These are phyloP conservation scores for Cantharis nigra DNA, from an alignment of 2,888 invertebrate species.

Conservation along the genomic window DNA sequence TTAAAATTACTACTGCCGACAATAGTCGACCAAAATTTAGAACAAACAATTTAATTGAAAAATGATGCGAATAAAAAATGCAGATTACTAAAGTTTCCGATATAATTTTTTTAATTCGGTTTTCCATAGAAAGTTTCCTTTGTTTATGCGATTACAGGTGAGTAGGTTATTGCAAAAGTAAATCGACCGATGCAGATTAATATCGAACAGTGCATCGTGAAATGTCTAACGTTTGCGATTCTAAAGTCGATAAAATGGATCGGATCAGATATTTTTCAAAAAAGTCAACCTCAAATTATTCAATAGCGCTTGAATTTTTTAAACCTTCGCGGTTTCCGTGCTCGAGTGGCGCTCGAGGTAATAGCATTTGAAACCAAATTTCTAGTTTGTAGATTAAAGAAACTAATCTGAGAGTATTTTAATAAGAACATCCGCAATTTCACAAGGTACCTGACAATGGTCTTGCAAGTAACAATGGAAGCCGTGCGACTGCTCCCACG, in stretches of 20 bases:
- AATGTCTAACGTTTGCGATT: conserved; percentile 41
- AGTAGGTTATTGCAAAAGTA: conserved; percentile 33
- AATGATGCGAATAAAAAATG: background rate
- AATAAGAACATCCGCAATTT: conserved; percentile 33
- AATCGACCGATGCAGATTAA: conserved; percentile 34
- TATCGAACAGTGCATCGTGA: conserved; percentile 39
- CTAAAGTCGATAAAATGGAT: conserved; percentile 24
- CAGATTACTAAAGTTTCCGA: background rate
- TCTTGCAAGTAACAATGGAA: conserved; percentile 40
- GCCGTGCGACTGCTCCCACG: conserved; percentile 55
- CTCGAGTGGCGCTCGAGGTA: background rate
- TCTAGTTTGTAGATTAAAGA: conserved; percentile 15
- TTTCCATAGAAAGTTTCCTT: conserved; percentile 21
- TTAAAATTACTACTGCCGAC: conserved; percentile 30
- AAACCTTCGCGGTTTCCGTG: background rate
- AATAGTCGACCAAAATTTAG: conserved; percentile 33
- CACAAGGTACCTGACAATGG: conserved; percentile 35
- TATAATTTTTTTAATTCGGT: background rate
- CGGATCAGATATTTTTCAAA: background rate
- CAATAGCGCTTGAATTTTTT: background rate
- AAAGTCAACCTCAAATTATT: background rate
- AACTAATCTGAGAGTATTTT: conserved; percentile 25
- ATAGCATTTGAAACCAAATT: background rate
- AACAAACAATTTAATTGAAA: conserved; percentile 27
- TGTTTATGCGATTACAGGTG: conserved; percentile 28